Base-by-base conservation (phyloP, 2,113 vertebrate species). In the Smithornis capensis region DNA sequence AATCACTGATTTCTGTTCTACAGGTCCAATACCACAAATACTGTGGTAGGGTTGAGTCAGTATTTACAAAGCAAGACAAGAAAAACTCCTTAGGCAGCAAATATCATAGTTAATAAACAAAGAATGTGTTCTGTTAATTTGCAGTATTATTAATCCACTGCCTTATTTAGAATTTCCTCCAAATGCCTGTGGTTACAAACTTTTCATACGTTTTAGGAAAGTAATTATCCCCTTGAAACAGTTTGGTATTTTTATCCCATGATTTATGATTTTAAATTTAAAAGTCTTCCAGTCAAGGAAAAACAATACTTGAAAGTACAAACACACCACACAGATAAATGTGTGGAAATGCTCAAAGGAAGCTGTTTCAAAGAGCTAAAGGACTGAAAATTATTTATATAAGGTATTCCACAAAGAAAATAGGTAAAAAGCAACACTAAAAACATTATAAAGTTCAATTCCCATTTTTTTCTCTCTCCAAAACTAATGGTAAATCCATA, bases 401-500 rank as follows among this genome's bases (percentile, higher is more conserved):
- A 78, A 94, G 62, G 45, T 92, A 78, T 75, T 90, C 44, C 37
- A 90, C 69, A 75, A 56, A 76, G 56, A 75, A 92, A 94, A 53
- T 40, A 70, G 2, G 4, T 69, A 45, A 86, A 92, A 93, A 89
- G 38, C 28, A 62, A 89, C 49, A 38, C 7, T 57, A 53, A 73
- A 91, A 90, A 24, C 29, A 57, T 65, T 59, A 10, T 71, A 83
- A 87, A 75, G 31, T 23, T 79, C 44, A 89, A 31, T 44, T 71
- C 68, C 64, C 73, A 71, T 44, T 81, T 92, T n/a, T 89, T 93
- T 57, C 24, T 57, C 25, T 62, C 53, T 87, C 62, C 25, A 71
- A 45, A 93, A 90, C 57, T 74, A 90, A 89, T 84, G 94, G 62
- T 38, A 93, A 96, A 94, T 76, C 89, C 69, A 78, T 93, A 93